Conservation (phyloP, 2,888 invertebrate species). For the Lamproptera curius region DNA sequence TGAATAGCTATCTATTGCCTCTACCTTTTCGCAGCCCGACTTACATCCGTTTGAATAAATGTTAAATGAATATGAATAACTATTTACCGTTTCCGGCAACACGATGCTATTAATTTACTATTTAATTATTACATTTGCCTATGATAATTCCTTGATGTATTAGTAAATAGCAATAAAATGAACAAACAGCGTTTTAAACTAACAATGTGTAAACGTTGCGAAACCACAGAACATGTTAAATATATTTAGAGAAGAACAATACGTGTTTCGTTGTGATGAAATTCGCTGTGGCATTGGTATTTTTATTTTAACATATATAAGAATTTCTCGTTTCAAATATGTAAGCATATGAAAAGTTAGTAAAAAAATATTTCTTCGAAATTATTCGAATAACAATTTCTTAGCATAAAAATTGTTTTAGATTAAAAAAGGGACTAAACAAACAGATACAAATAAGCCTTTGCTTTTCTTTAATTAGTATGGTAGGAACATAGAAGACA, state of each 20-base stretch:
- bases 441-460: no score
- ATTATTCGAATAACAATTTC: no score
- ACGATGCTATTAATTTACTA: slow-evolving; percentile 5
- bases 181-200: slow-evolving; percentile 2
- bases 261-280: no score
- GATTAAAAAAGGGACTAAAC: no score
- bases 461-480: no score
- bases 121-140: slow-evolving; percentile 9
- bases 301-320: no score
- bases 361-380: no score
- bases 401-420: no score
- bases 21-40: slow-evolving; percentile 49
- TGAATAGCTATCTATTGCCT: slow-evolving; percentile 66
- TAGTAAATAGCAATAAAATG: slow-evolving; percentile 14
- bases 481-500: no score
- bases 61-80: slow-evolving; percentile 3
- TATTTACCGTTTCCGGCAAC: slow-evolving; percentile 6
- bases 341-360: no score
- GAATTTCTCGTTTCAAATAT: no score
- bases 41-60: background rate
- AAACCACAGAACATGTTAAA: slow-evolving; percentile 3
- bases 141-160: slow-evolving; percentile 14
- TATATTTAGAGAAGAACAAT: slow-evolving; percentile 1
- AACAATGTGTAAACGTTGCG: slow-evolving; percentile 6
- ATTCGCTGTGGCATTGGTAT: no score